phyloP scores from a whole-genome alignment of 2,797 vertebrate genomes.

The Menidia menidia region DNA sequence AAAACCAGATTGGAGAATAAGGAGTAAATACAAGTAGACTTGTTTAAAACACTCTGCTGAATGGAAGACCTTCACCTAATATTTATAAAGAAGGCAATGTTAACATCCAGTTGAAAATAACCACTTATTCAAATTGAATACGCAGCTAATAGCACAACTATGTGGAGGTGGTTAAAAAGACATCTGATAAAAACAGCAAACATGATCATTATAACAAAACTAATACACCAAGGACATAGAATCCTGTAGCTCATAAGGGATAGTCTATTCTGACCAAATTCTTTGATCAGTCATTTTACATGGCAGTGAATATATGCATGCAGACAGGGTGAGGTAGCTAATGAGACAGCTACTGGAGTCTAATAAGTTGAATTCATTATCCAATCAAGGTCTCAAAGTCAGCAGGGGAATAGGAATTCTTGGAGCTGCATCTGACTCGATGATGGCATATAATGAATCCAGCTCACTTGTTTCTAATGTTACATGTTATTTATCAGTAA shows the following conservation, averaged over 20 bases:
- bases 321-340: slow-evolving; percentile 45
- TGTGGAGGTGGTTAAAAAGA: not conserved
- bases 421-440: slow-evolving; percentile 33
- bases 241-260: slow-evolving; percentile 10
- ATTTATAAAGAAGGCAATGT: slow-evolving; percentile 30
- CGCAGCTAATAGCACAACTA: slow-evolving; percentile 31
- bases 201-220: slow-evolving; percentile 5
- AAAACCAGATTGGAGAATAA: slow-evolving; percentile 29
- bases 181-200: not conserved
- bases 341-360: slow-evolving; percentile 66
- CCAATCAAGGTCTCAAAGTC: slow-evolving; percentile 60
- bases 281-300: slow-evolving; percentile 30
- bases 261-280: slow-evolving; percentile 33
- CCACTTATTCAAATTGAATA: slow-evolving; percentile 16
- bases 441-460: slow-evolving; percentile 32
- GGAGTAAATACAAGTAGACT: not conserved
- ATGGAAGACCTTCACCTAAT: slow-evolving; percentile 11
- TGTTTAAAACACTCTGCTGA: slow-evolving; percentile 16
- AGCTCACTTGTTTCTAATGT: not conserved
- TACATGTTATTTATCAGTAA: not conserved
- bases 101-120: slow-evolving; percentile 44
- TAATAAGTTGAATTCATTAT: slow-evolving; percentile 71
- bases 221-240: too few relatives aligned
- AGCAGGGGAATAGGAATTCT: slow-evolving; percentile 45
- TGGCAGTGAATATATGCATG: slow-evolving; percentile 58